Evolutionary conservation across 2,113 vertebrate species (phyloP).

Genomic region (Aythya baeri): DNA sequence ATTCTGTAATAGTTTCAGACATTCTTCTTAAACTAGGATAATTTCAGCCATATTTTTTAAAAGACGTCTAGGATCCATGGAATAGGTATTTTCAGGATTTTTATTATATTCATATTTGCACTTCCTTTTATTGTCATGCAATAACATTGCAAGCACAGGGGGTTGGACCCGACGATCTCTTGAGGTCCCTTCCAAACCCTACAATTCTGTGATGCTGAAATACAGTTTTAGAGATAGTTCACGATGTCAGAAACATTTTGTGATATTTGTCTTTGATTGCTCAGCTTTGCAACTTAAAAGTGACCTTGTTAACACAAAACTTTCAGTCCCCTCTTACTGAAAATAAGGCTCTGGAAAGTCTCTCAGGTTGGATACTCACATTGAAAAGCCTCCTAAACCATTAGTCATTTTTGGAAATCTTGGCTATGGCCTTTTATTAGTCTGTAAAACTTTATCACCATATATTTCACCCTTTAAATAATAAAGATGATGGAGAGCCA

Average conservation of each 20-base stretch:
- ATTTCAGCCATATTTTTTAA: background rate
- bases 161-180: no score
- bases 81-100: background rate
- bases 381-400: background rate
- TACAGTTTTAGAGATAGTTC: background rate
- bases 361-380: background rate
- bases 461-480: constrained; percentile 2
- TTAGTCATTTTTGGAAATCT: constrained; percentile 14
- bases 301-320: background rate
- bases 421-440: constrained; percentile 8
- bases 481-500: background rate
- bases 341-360: background rate
- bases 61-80: background rate
- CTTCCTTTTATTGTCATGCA: background rate
- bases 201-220: background rate
- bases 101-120: background rate
- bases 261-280: background rate
- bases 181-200: no score
- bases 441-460: constrained; percentile 41
- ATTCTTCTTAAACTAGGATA: background rate
- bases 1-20: background rate
- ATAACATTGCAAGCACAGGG: no score
- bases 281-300: background rate
- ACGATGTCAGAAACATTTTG: background rate
- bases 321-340: background rate